Conservation (phyloP, 2,888 invertebrate genomes). For the Pyrrhia umbra region DNA sequence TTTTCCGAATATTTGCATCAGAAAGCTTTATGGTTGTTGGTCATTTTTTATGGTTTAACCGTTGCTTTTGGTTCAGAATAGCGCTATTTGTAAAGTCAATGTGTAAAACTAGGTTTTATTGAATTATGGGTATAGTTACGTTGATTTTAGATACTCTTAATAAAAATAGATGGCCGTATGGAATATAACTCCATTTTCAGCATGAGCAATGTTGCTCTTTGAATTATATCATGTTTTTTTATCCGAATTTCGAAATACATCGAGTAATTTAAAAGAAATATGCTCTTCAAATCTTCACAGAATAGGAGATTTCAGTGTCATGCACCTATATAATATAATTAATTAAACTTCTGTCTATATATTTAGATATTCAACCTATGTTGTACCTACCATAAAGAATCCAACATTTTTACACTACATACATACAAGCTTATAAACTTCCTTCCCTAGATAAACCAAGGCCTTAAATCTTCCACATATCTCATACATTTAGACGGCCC, state of each 20-base stretch:
- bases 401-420: not conserved
- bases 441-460: constrained; percentile 39
- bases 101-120: constrained; percentile 4
- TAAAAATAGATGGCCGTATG: no score
- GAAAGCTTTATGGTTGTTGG: constrained; percentile 57
- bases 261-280: no score
- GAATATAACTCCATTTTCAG: no score
- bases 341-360: no score
- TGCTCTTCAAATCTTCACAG: no score
- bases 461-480: constrained; percentile 56
- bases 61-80: constrained; percentile 33
- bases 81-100: constrained; percentile 5
- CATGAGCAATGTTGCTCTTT: no score
- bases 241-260: no score
- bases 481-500: constrained; percentile 52
- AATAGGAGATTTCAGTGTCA: no score
- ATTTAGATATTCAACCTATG: no score
- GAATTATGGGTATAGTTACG: not conserved
- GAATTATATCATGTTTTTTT: no score
- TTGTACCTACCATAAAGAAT: not conserved
- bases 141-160: not conserved
- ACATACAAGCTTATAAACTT: constrained; percentile 40
- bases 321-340: no score
- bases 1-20: constrained; percentile 73
- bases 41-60: constrained; percentile 55